phyloP scores from a whole-genome alignment of 2,113 vertebrate species.

The Agapornis roseicollis region DNA sequence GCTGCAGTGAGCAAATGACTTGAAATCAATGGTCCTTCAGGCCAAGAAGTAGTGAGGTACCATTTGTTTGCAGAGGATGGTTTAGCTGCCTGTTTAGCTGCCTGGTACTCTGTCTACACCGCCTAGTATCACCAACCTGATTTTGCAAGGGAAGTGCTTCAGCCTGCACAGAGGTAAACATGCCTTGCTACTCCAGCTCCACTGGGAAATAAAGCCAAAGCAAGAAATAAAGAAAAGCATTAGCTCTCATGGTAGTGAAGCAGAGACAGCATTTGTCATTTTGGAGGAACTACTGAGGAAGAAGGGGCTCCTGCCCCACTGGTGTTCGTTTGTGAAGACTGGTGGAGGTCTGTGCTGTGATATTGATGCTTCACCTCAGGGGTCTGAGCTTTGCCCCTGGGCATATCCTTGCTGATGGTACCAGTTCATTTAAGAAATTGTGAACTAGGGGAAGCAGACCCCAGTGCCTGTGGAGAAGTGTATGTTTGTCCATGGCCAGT shows the following conservation, averaged over 20 bases:
- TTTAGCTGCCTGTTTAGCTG: neutral
- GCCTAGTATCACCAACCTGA: neutral
- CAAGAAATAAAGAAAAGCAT: neutral
- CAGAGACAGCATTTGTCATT: neutral
- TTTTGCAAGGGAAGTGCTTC: neutral
- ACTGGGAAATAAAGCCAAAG: neutral
- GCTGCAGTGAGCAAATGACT: neutral
- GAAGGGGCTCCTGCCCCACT: neutral
- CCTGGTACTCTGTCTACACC: neutral
- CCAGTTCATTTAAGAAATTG: neutral
- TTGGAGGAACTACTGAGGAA: neutral
- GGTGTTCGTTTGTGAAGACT: neutral
- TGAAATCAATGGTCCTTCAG: neutral
- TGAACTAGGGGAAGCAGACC: neutral
- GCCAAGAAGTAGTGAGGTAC: neutral
- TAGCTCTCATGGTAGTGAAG: neutral
- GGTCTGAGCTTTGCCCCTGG: neutral
- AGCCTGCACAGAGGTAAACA: neutral
- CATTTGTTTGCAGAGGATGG: neutral
- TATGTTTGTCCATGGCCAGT: neutral
- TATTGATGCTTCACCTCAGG: neutral
- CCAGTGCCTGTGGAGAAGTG: neutral
- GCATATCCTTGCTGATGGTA: neutral
- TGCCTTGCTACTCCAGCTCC: neutral
- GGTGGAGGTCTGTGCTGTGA: neutral